Percentiles rank a stretch among this genome's conserved stretches.
Conservation (phyloP, 2,113 vertebrate species). For the Haemorhous mexicanus region DNA sequence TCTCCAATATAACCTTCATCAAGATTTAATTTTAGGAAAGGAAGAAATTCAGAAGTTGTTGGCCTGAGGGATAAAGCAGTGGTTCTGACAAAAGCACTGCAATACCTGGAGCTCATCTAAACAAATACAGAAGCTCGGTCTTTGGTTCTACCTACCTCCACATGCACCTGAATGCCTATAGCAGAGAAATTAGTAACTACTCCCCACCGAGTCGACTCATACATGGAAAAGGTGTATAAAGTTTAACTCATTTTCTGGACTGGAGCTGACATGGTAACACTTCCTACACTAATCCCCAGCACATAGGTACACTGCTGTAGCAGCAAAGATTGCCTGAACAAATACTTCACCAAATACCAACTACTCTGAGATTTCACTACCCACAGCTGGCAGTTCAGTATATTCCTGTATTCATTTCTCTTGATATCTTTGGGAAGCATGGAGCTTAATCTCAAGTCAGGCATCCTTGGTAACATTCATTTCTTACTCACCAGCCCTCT, state of each 20-base stretch:
- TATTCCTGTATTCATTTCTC: neutral
- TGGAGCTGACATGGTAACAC: neutral
- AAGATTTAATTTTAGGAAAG: neutral
- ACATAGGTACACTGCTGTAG: neutral
- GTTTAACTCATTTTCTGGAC: neutral
- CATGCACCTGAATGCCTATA: neutral
- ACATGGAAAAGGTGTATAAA: neutral
- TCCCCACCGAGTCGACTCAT: neutral
- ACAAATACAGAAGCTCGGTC: neutral
- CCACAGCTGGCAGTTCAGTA: neutral
- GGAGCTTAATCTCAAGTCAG: neutral
- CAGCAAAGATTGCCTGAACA: neutral
- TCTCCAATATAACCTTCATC: neutral
- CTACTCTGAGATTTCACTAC: neutral
- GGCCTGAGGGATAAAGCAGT: neutral
- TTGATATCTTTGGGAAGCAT: neutral
- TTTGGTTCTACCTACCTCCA: neutral
- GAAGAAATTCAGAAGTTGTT: neutral
- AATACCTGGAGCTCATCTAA: neutral
- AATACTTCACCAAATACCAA: neutral
- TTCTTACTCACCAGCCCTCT: neutral
- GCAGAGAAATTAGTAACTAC: neutral
- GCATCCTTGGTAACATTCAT: neutral
- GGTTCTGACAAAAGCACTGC: neutral
- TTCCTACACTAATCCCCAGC: neutral